These are phyloP conservation scores for Phengaris arion DNA, from an alignment of 2,888 invertebrate species.

Conservation along the genomic window DNA sequence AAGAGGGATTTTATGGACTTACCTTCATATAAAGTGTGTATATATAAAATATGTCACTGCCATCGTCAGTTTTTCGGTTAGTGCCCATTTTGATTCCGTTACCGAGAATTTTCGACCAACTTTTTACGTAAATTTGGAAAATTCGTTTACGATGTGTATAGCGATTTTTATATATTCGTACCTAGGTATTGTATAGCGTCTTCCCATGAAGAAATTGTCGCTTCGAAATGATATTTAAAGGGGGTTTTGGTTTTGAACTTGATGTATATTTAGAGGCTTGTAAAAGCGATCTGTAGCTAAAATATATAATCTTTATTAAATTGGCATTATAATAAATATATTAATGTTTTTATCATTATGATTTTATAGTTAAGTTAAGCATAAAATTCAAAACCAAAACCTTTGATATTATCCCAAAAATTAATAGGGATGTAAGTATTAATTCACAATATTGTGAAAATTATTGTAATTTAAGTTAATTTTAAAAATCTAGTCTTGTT, in stretches of 20 bases:
- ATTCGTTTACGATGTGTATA: not conserved
- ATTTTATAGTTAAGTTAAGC: not conserved
- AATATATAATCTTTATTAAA: not conserved
- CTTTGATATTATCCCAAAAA: slow-evolving; percentile 15
- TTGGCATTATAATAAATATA: not conserved
- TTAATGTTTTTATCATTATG: not conserved
- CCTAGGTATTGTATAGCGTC: slow-evolving; percentile 2
- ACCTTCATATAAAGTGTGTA: slow-evolving; percentile 20
- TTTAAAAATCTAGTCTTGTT: slow-evolving; percentile 75
- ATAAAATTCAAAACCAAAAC: slow-evolving; percentile 6
- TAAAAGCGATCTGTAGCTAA: not conserved
- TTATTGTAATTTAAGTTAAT: slow-evolving; percentile 38
- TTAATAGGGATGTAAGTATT: slow-evolving; percentile 12
- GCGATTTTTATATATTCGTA: slow-evolving; percentile 26
- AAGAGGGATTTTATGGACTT: not conserved
- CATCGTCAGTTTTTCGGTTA: slow-evolving; percentile 29
- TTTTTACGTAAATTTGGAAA: slow-evolving; percentile 6
- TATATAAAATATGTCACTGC: slow-evolving; percentile 30
- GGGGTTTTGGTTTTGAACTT: slow-evolving; percentile 3
- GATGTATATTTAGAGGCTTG: not conserved
- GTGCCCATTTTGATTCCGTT: slow-evolving; percentile 8
- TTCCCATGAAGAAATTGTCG: slow-evolving; percentile 3
- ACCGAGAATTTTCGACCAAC: slow-evolving; percentile 14
- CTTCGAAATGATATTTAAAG: not conserved
- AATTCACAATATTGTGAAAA: slow-evolving; percentile 34